Evolutionary conservation across 2,888 invertebrate species (phyloP).

Genomic region (Sinopyrophorus schimmeli): DNA sequence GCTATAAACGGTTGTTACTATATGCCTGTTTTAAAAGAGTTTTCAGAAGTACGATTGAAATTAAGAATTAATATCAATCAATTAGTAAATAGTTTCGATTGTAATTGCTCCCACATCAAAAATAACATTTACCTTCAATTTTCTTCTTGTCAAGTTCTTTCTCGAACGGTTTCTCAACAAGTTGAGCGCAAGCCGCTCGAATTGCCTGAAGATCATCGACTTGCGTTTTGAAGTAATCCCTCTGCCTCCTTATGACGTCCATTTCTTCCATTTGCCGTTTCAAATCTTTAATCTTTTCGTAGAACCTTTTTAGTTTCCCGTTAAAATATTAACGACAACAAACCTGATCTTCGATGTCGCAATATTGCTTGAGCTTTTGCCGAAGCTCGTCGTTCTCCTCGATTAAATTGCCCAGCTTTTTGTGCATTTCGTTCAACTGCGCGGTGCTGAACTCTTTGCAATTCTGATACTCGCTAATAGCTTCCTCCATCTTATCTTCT

Average conservation of each 20-base stretch:
- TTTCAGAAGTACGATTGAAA: no score
- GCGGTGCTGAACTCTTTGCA: not conserved
- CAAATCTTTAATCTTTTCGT: no score
- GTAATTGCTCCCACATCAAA: no score
- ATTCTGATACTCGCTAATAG: constrained; percentile 3
- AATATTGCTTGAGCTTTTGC: constrained; percentile 5
- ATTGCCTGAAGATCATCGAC: constrained; percentile 22
- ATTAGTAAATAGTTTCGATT: no score
- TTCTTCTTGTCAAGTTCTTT: not conserved
- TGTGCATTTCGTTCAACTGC: constrained; percentile 5
- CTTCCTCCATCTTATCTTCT: constrained; percentile 3
- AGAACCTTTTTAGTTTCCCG: no score
- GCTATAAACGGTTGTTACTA: no score
- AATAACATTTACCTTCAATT: constrained; percentile 9
- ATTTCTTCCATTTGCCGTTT: constrained; percentile 9
- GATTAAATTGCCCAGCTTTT: not conserved
- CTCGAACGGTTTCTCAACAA: constrained; percentile 6
- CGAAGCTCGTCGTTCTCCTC: constrained; percentile 15
- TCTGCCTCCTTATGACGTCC: constrained; percentile 22
- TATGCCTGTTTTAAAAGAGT: no score
- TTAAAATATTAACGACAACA: not conserved
- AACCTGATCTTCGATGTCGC: constrained; percentile 17
- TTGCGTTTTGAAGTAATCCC: constrained; percentile 23
- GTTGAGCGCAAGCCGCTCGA: constrained; percentile 16
- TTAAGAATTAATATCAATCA: no score